These are phyloP conservation scores for Axea sp. DNA, from an alignment of 2,888 invertebrate species.

Conservation along the genomic window DNA sequence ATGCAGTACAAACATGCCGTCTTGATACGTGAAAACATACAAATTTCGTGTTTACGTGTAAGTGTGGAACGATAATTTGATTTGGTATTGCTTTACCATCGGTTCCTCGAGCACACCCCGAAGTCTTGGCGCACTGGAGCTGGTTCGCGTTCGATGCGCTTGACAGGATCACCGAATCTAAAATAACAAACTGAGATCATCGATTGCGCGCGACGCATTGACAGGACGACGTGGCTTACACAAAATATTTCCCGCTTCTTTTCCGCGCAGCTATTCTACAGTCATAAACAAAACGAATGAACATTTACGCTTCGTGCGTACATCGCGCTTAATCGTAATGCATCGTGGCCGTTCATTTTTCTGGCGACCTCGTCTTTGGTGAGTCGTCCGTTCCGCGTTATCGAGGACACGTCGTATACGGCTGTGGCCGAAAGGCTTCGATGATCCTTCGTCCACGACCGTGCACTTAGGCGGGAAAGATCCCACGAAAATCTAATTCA, in stretches of 20 bases:
- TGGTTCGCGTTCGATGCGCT: slow-evolving; percentile 9
- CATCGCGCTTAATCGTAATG: slow-evolving; percentile 15
- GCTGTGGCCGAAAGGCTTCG: no score
- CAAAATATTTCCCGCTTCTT: slow-evolving; percentile 11
- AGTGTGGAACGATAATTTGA: slow-evolving; percentile 65
- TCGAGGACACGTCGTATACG: slow-evolving; percentile 21
- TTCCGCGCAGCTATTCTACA: background rate
- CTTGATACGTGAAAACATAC: slow-evolving; percentile 59
- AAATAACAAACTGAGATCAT: slow-evolving; percentile 52
- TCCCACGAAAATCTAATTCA: no score
- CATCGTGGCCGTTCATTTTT: slow-evolving; percentile 34
- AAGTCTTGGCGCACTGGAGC: slow-evolving; percentile 17
- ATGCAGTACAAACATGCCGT: slow-evolving; percentile 62
- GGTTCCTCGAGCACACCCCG: slow-evolving; percentile 62
- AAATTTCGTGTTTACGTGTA: slow-evolving; percentile 49
- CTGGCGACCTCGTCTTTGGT: slow-evolving; percentile 41
- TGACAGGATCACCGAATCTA: slow-evolving; percentile 44
- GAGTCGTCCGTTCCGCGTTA: slow-evolving; percentile 14
- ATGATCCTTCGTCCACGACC: no score
- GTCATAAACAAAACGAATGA: slow-evolving; percentile 22
- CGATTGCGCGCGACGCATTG: slow-evolving; percentile 25
- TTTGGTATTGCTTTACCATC: slow-evolving; percentile 67
- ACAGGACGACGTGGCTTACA: slow-evolving; percentile 2
- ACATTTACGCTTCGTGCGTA: slow-evolving; percentile 5
- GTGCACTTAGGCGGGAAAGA: no score